Evolutionary conservation across 2,113 vertebrate species (phyloP).

Genomic region (Sarotherodon lohbergeri): DNA sequence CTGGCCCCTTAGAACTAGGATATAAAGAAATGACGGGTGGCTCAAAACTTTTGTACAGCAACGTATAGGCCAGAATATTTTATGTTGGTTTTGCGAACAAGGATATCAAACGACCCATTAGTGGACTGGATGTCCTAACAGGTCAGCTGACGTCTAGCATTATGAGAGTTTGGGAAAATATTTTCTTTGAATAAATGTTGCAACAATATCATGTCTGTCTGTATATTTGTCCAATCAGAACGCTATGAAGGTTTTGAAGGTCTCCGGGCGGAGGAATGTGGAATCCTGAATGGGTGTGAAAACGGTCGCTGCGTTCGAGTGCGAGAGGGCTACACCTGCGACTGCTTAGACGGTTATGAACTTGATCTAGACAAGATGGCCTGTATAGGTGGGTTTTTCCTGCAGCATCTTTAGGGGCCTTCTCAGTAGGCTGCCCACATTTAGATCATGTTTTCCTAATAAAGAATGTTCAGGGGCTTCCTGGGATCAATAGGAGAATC

Average conservation of each 20-base stretch:
- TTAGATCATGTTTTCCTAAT: neutral
- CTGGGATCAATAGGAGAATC: neutral
- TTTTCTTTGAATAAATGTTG: neutral
- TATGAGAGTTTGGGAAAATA: neutral
- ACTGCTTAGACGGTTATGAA: conserved; percentile 91
- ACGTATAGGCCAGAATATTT: neutral
- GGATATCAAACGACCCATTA: neutral
- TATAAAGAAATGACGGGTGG: neutral
- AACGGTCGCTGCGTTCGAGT: conserved; percentile 91
- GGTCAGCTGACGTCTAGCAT: neutral
- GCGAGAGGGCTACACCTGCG: conserved; percentile 90
- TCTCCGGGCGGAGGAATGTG: conserved; percentile 87
- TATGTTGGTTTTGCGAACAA: neutral
- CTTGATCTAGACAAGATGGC: conserved; percentile 83
- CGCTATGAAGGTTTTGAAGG: conserved; percentile 82
- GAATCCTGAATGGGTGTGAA: conserved; percentile 89
- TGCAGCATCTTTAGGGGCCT: neutral
- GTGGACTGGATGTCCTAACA: neutral
- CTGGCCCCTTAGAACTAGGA: neutral
- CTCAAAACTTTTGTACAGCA: fast-evolving
- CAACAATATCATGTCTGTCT: neutral
- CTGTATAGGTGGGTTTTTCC: conserved; percentile 56
- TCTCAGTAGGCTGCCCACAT: conserved; percentile 2
- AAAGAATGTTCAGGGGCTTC: neutral
- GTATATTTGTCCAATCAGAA: conserved; percentile 40